Evolutionary conservation across 2,888 invertebrate species (phyloP), one percentile per base, ranked within the genome.

Genomic region (Meganola albula): DNA sequence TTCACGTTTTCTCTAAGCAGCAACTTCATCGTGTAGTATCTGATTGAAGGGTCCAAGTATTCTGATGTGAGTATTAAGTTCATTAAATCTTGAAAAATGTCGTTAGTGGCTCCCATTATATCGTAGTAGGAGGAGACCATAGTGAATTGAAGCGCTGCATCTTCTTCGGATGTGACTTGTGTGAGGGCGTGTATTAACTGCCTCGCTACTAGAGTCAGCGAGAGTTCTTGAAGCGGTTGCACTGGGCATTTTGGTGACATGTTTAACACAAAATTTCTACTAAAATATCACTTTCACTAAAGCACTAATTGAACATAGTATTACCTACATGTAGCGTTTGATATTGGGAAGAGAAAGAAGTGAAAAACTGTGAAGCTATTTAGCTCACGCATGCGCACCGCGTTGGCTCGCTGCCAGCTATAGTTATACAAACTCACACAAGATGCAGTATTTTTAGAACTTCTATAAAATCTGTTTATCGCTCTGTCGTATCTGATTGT

Each of bases 221-320:
- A 87, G 32, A 88, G 77, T 49, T 89, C 89, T 67, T 88, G 88
- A 29, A 91, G 69, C 16, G 87, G 85, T 12, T 86, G 82, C 37
- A 91, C 90, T 44, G 79, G 78, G 56, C 88, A 88, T 62, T 88
- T 90, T 24, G 91, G 91, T 28, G 91, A 89, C 91, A 91, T 91
- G 40, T 50, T 69, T 58, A 56, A 16, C 58, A 48, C 56, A 49
- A 35, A 48, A 67, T 61, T 59, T 32, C 33, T 31, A 38, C 43
- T 54, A 53, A 52, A 54, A 52, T 63, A 60, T 60, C 67, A 73
- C 67, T 64, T 54, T 52, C 62, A 66, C 68, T 61, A 53, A 27
- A 37, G 12, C 45, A 65, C 59, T 61, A 58, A 44, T 46, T 44
- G 40, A 76, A 73, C 80, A 80, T 74, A 51, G 63, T 74, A 63